Base-by-base conservation (phyloP, 2,113 vertebrate genomes). In the Sturnira hondurensis region DNA sequence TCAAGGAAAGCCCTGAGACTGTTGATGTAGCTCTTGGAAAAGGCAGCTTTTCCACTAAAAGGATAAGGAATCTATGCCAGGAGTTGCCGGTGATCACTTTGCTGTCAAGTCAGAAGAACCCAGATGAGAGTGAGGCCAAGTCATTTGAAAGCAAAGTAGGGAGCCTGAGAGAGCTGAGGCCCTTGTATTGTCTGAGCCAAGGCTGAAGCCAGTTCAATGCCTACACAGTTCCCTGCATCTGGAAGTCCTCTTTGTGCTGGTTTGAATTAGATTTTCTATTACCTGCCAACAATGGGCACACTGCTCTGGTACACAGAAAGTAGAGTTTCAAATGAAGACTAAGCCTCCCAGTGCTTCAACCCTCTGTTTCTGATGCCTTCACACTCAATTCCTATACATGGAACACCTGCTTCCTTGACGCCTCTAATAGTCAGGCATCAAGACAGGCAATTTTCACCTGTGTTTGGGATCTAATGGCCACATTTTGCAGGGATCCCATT, bases 341-440 rank as follows among this genome's bases (percentile, higher is more conserved):
- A 56, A 36, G 13, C 41, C 33, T 28, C 50, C 52, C 24, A 31
- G 76, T 2, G 22, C 16, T 68, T 76, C 20, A n/a, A 67, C 15
- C 36, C 3, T 5, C 1, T 14, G 19, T 41, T 73, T 15, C n/a
- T 22, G 16, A 13, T 3, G 28, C 54, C 16, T 36, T 63, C 33
- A 7, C 0, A 3, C 9, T 22, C 7, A 1, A 15, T 19, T 67
- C 20, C 1, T 33, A 41, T 7, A 7, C 47, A 45, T 14, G 10
- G 31, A 78, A 24, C 6, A 15, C 47, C 80, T 45, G 6, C 61
- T 47, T 38, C n/a, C 0, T 14, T 13, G 38, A 13, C 6, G 70
- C 70, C 20, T 45, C 16, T 5, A n/a, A 26, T 26, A n/a, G 38
- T 16, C 45, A 38, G 47, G 54, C 11, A 31, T 33, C 15, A 50